Base-by-base conservation (phyloP, 2,888 invertebrate genomes). In the Himalopsyche anomala region DNA sequence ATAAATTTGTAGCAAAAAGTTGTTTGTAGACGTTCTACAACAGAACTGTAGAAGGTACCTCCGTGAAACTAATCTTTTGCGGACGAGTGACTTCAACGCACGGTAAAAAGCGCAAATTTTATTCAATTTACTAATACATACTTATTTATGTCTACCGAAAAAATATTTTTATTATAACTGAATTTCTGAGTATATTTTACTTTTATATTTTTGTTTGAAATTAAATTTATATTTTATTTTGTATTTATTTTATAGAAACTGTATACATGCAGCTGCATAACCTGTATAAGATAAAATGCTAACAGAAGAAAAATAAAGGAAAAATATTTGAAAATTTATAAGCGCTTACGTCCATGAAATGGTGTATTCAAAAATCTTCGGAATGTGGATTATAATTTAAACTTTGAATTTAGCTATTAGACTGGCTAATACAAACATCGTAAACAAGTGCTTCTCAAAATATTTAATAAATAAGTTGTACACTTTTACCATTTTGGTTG, bases 361-460 rank as follows among this genome's bases (percentile, higher is more conserved):
- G 2, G 38, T 17, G 17, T 38, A 42, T 38, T n/a, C 38, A 80
- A 79, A 79, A 79, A 40, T 80, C 1, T 15, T 17, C 5, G 42
- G 80, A 80, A 80, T 80, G 80, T 19, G 17, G 80, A 80, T 40
- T 80, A n/a, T 80, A 80, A 80, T 80, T 80, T 80, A 40, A 80
- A 80, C 17, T 80, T 80, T 80, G 80, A 40, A 80, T 80, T 40
- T 80, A 9, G 17, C 42, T 40, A 80, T 80, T 80, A 38, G 38
- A 28, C 62, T 19, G 62, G 62, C 19, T 62, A 62, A 62, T 19
- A 62, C 28, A 62, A 62, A 11, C 19, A 9, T 62, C n/a, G 15
- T 28, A 62, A 62, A 62, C 62, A 62, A 19, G 11, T 19, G 62
- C 19, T 62, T n/a, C 62, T 62, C 62, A 62, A 62, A 19, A 28